Evolutionary conservation across 2,797 vertebrate genomes (phyloP).

Genomic region (Glossophaga mutica): DNA sequence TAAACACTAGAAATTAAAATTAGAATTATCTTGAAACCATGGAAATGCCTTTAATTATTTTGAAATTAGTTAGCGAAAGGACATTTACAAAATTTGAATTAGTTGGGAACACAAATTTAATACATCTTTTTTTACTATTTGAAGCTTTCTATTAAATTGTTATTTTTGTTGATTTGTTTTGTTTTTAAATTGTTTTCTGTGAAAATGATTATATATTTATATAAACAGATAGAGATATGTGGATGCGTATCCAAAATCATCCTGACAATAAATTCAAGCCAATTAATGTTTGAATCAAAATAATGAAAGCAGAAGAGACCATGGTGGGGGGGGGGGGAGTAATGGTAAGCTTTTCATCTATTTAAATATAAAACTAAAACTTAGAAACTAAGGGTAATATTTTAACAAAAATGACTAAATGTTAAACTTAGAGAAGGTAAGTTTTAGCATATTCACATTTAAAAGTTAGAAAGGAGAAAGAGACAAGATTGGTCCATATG

Average conservation of each 20-base stretch:
- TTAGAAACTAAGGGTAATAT: neutral
- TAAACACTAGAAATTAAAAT: neutral
- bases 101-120: neutral
- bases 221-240: neutral
- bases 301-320: neutral
- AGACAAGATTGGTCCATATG: neutral
- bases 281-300: neutral
- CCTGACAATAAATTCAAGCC: neutral
- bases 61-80: neutral
- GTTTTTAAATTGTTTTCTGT: neutral
- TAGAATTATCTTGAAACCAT: neutral
- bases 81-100: neutral
- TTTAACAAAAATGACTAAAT: neutral
- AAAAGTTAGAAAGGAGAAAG: neutral
- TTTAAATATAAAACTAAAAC: constrained; percentile 6
- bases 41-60: neutral
- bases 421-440: neutral
- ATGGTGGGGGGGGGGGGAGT: too few relatives aligned
- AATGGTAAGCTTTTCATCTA: neutral
- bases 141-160: neutral
- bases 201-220: neutral
- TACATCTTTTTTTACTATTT: neutral
- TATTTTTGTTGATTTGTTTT: neutral
- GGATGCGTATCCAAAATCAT: neutral
- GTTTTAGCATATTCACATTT: neutral